phyloP scores from a whole-genome alignment of 2,797 vertebrate genomes.

The Chanos chanos region DNA sequence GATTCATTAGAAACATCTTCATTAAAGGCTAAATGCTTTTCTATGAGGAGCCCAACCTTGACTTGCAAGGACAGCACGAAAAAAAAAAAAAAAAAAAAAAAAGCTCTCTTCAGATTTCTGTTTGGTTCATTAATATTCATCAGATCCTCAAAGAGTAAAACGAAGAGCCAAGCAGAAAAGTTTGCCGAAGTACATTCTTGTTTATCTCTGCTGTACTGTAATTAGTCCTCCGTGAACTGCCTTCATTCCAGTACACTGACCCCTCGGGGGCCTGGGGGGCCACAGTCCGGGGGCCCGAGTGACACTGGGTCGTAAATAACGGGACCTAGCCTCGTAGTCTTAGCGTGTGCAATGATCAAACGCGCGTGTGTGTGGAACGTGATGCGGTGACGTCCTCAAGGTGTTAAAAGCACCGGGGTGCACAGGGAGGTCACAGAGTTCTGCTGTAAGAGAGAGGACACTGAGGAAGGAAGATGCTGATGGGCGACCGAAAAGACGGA shows the following conservation, averaged over 20 bases:
- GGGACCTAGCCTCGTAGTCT: constrained; percentile 26
- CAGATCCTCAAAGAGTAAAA: constrained; percentile 35
- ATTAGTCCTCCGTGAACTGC: constrained; percentile 46
- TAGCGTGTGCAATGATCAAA: constrained; percentile 32
- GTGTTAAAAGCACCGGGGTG: too few species aligned
- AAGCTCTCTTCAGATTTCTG: constrained; percentile 28
- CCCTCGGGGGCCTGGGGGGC: constrained; percentile 5
- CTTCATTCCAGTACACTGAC: constrained; percentile 34
- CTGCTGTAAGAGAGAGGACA: too few species aligned
- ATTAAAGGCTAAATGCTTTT: constrained; percentile 40
- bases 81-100: constrained; percentile 19
- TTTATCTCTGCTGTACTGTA: constrained; percentile 45
- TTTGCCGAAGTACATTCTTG: constrained; percentile 40
- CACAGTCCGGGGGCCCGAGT: constrained; percentile 6
- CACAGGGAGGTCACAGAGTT: too few species aligned
- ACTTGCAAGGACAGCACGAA: constrained; percentile 30
- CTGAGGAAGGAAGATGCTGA: too few species aligned
- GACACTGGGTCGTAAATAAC: constrained; percentile 39
- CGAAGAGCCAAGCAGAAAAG: constrained; percentile 46
- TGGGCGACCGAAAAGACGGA: too few species aligned
- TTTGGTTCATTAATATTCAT: constrained; percentile 56
- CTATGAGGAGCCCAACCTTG: constrained; percentile 46
- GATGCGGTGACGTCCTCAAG: too few species aligned
- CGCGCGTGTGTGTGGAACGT: not conserved
- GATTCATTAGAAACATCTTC: constrained; percentile 16